Conservation (phyloP, 1,140 invertebrate genomes). For the Phocides pigmalion region DNA sequence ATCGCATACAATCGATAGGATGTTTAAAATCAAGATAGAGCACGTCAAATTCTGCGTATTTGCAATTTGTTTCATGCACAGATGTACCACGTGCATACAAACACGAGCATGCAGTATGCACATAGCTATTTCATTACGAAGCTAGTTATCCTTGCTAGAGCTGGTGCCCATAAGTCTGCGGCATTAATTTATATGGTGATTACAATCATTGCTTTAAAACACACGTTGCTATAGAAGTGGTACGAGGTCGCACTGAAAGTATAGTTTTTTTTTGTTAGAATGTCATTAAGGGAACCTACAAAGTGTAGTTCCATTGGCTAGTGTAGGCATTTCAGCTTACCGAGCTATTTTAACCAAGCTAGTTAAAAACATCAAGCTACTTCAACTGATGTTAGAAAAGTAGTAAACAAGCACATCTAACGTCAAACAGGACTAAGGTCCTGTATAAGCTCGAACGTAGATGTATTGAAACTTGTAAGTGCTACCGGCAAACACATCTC, state of each 20-base stretch:
- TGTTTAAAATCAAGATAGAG: constrained; percentile 6
- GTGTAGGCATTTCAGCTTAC: background rate
- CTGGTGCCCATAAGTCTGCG: constrained; percentile 13
- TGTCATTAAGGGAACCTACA: background rate
- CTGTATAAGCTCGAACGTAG: too few species aligned
- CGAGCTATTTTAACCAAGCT: too few species aligned
- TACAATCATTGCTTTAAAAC: background rate
- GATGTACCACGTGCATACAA: background rate
- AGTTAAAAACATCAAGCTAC: too few species aligned
- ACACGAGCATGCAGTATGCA: background rate
- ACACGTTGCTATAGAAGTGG: background rate
- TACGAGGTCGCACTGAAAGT: background rate
- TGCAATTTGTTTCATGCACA: background rate
- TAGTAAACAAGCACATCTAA: too few species aligned
- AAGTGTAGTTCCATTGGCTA: background rate
- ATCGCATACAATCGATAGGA: background rate
- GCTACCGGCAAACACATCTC: too few species aligned
- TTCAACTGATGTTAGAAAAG: too few species aligned
- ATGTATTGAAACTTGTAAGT: too few species aligned
- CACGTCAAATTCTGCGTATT: constrained; percentile 1
- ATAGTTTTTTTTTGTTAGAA: background rate
- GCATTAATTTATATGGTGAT: background rate
- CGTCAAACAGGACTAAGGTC: too few species aligned
- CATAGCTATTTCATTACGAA: background rate
- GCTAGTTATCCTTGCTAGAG: constrained; percentile 1